Base-by-base conservation (phyloP, 2,888 invertebrate genomes). In the Taphrorychus bicolor region DNA sequence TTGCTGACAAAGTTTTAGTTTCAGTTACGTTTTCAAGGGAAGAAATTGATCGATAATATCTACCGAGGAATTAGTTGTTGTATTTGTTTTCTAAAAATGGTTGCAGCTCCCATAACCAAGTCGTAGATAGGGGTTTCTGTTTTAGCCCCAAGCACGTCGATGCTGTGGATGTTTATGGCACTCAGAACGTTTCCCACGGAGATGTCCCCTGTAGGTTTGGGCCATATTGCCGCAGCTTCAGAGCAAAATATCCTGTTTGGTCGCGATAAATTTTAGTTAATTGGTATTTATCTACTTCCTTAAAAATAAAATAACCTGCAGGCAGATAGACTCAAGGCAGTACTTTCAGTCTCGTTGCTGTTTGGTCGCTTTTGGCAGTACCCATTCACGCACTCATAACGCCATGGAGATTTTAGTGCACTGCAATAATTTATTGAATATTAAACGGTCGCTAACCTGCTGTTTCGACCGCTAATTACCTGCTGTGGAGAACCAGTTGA, bases 181-280 rank as follows among this genome's bases (percentile, higher is more conserved):
- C 86, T 84, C 24, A 88, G 78, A 71, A 81, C 83, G 61, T 84
- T 85, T 0, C 87, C 87, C 0, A 89, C 75, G 2, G 85, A 83
- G 2, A 85, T 75, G 16, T 84, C 81, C 11, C 88, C 88, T 0
- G 88, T 89, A 0, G 90, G 89, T 73, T 81, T 84, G 0, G 89
- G 90, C 90, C 89, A 91, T 48, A 69, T 63, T 21, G 64, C 66
- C 56, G 45, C 72, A 51, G 24, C 66, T 5, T 71, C 62, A 2
- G 70, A 56, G 32, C 71, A 71, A 49, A 71, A 71, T 19, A 71
- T 19, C 32, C 71, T 66, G 19, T 42, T 24, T n/a, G n/a, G n/a
- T n/a, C n/a, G n/a, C n/a, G n/a, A n/a, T n/a, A n/a, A n/a, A n/a
- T n/a, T n/a, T n/a, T n/a, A n/a, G 48, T 17, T 80, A 84, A 0